Conservation (phyloP, 2,113 vertebrate genomes). For the Osmerus mordax region DNA sequence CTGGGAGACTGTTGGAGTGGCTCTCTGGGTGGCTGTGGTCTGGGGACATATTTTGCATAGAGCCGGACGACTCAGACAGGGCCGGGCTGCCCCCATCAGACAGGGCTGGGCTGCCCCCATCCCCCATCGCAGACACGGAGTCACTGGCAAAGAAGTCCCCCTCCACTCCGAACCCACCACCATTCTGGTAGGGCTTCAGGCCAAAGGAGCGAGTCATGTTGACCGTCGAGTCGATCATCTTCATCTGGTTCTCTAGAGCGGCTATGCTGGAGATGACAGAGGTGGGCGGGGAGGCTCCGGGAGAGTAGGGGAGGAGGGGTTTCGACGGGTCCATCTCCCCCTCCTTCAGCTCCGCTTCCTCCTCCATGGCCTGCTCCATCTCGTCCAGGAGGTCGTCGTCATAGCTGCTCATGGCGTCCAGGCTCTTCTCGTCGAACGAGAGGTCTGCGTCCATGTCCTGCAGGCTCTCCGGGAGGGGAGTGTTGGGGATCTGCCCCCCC, state of each 20-base stretch:
- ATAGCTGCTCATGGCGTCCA: constrained; percentile 85
- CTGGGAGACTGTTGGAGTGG: constrained; percentile 81
- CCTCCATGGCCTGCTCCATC: constrained; percentile 89
- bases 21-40: constrained; percentile 86
- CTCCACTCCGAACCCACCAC: constrained; percentile 79
- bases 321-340: constrained; percentile 74
- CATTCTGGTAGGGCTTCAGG: constrained; percentile 81
- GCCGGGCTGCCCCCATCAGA: constrained; percentile 87
- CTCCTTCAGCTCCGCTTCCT: constrained; percentile 84
- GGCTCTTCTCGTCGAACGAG: constrained; percentile 85
- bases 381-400: constrained; percentile 91
- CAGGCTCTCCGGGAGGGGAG: constrained; percentile 86
- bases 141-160: constrained; percentile 88
- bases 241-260: constrained; percentile 98
- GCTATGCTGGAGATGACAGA: constrained; percentile 96
- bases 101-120: constrained; percentile 81
- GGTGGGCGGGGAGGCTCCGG: constrained; percentile 81
- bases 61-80: constrained; percentile 90
- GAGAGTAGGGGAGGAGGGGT: constrained; percentile 78
- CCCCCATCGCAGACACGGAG: constrained; percentile 81
- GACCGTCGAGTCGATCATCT: constrained; percentile 92
- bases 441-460: constrained; percentile 91
- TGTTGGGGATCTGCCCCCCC: constrained; percentile 98
- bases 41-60: constrained; percentile 89
- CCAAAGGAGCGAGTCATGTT: constrained; percentile 80